Base-by-base conservation (phyloP, 2,797 vertebrate species). In the Pachyuromys duprasi region DNA sequence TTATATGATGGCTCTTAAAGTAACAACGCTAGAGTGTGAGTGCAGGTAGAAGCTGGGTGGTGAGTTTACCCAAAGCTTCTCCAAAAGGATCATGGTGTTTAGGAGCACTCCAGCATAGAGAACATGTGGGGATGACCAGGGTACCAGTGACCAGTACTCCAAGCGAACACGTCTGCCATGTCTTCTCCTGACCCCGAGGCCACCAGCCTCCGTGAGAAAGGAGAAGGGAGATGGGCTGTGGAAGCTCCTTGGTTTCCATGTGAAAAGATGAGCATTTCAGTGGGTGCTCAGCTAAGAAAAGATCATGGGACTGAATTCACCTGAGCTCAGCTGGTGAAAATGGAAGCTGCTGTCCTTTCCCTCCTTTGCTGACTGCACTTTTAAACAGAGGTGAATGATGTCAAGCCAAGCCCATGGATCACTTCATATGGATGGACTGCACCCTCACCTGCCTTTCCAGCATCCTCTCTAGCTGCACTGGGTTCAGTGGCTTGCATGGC, bases 401-500 rank as follows among this genome's bases (percentile, higher is more conserved):
- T 0, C 7, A 28, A 36, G 14, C 31, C 17, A 12, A 18, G 39
- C 2, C 57, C 1, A 2, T 1, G 53, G 31, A 57, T 4, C 18
- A 1, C 5, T 42, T n/a, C 31, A 0, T 5, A 9, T 17, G 11
- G 31, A 1, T 2, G 13, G 49, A 2, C 20, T 1, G 7, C 17
- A 4, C 13, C 33, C 33, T 53, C 2, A 4, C 75, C 45, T n/a
- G 15, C 14, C 22, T 15, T 65, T 8, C 36, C 33, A 24, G 0
- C 1, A 0, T 1, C 28, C n/a, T n/a, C 28, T 26, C 13, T 49
- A 3, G 42, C 79, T 42, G 6, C 45, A 6, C 70, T 1, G 0
- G 0, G 0, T 11, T 33, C 31, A 13, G 31, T 12, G 3, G 1
- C 22, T 55, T 5, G 1, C 9, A 15, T 11, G 0, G 14, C 0